phyloP scores from a whole-genome alignment of 2,797 vertebrate genomes.

The Allobates femoralis region DNA sequence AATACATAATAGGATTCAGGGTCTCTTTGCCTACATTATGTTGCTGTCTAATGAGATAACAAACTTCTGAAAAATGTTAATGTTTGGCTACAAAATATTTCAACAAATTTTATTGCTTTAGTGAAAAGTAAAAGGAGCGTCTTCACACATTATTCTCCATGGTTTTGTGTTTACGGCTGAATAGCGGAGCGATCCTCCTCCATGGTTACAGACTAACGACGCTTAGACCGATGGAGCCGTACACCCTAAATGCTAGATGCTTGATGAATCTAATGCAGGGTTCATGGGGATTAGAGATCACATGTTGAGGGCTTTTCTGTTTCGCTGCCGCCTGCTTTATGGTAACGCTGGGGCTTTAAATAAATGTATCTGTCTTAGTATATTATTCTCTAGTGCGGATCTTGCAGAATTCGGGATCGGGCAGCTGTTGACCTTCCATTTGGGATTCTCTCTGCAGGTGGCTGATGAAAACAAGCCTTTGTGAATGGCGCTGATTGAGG shows the following conservation, averaged over 20 bases:
- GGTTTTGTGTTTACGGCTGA: too few species aligned
- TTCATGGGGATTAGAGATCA: background rate
- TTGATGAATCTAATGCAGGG: background rate
- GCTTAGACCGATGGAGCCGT: background rate
- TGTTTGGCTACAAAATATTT: too few species aligned
- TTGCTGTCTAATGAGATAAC: too few species aligned
- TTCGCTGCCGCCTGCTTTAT: background rate
- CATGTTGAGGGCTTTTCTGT: background rate
- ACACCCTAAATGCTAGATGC: background rate
- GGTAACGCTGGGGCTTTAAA: background rate
- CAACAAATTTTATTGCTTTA: too few species aligned
- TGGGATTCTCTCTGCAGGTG: conserved; percentile 32
- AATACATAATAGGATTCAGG: too few species aligned
- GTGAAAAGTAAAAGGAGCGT: too few species aligned
- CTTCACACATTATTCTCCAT: too few species aligned
- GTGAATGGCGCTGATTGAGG: conserved; percentile 46
- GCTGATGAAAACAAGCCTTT: conserved; percentile 30
- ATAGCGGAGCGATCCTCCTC: background rate
- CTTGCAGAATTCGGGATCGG: background rate
- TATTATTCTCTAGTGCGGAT: background rate
- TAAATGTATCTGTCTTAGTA: background rate
- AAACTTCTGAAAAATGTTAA: too few species aligned
- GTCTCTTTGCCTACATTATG: too few species aligned
- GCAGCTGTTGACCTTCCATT: conserved; percentile 39
- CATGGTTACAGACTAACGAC: background rate